Conservation (phyloP, 2,113 vertebrate genomes). For the Hassar affinis region DNA sequence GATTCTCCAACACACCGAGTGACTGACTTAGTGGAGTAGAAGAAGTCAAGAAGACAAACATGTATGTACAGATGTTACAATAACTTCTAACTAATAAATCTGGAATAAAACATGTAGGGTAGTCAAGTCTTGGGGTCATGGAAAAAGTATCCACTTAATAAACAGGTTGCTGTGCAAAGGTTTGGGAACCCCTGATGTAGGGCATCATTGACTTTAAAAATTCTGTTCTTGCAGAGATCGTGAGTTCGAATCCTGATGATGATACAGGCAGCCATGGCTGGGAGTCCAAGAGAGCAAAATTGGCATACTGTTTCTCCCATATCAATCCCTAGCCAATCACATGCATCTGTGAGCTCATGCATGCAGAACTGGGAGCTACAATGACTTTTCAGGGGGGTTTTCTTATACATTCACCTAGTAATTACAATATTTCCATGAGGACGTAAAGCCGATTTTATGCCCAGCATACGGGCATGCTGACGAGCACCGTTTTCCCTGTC, state of each 20-base stretch:
- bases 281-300: too few species aligned
- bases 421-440: not conserved
- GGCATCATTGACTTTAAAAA: not conserved
- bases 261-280: too few species aligned
- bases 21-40: not conserved
- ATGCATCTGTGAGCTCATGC: too few species aligned
- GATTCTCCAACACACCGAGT: not conserved
- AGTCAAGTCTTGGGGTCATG: not conserved
- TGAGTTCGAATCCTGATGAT: too few species aligned
- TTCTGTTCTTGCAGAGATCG: too few species aligned
- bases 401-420: too few species aligned
- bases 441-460: not conserved
- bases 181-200: not conserved
- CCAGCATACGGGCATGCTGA: not conserved
- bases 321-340: too few species aligned
- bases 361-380: too few species aligned
- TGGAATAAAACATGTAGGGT: not conserved
- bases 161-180: not conserved
- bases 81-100: not conserved
- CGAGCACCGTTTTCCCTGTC: too few species aligned
- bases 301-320: too few species aligned
- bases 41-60: not conserved
- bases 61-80: not conserved
- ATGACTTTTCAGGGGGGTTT: too few species aligned
- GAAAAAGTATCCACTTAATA: not conserved